Conservation (phyloP, 2,113 vertebrate species). For the Proteles cristata region DNA sequence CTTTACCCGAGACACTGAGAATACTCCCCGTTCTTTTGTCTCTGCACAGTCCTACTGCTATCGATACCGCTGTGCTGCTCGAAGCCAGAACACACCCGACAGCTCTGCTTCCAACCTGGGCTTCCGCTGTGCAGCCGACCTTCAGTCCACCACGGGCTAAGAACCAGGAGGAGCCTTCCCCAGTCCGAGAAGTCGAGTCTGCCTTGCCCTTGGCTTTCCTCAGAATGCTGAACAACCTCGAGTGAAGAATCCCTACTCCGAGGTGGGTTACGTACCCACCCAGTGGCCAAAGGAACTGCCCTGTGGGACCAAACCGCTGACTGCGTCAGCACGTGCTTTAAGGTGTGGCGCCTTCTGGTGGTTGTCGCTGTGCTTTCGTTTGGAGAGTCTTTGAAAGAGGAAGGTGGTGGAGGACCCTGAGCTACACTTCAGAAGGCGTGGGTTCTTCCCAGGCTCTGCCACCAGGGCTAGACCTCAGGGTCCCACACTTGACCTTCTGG, state of each 20-base stretch:
- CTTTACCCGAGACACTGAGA: fast-evolving
- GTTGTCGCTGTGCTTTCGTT: not conserved
- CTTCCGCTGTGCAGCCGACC: slow-evolving; percentile 92
- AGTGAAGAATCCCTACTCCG: not conserved
- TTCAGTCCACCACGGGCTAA: slow-evolving; percentile 5
- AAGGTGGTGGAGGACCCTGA: not conserved
- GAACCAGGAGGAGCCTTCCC: not conserved
- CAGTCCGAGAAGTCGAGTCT: not conserved
- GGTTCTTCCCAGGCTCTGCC: not conserved
- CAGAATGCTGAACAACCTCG: not conserved
- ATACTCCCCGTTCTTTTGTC: not conserved
- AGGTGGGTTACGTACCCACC: not conserved
- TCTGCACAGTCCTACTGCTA: slow-evolving; percentile 95
- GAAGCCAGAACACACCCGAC: slow-evolving; percentile 97
- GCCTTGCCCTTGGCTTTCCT: not conserved
- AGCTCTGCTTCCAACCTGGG: slow-evolving; percentile 97
- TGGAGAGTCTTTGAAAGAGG: not conserved
- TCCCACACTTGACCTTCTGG: not conserved
- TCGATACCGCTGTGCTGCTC: slow-evolving; percentile 96
- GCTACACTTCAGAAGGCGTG: not conserved
- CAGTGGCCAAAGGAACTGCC: slow-evolving; percentile 51
- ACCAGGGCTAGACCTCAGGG: not conserved
- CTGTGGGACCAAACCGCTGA: slow-evolving; percentile 15
- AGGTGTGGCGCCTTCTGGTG: not conserved
- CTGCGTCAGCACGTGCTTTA: slow-evolving; percentile 24